Conservation (phyloP, 2,888 invertebrate genomes). For the Drosophila lutescens region DNA sequence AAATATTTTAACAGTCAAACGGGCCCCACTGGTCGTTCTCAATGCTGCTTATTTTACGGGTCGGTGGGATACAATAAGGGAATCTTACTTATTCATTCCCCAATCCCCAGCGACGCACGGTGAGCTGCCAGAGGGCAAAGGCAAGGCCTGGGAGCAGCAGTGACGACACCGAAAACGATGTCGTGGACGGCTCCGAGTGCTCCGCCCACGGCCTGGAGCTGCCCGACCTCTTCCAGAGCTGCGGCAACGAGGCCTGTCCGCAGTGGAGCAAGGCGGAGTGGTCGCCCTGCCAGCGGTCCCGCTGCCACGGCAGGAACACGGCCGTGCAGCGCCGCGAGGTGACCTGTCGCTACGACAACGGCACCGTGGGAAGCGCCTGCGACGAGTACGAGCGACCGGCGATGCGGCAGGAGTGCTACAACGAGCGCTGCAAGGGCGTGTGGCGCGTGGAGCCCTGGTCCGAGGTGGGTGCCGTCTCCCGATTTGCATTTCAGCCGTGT, state of each 20-base stretch:
- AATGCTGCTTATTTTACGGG: constrained; percentile 52
- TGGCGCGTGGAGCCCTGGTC: constrained; percentile 98
- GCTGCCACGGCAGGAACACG: constrained; percentile 91
- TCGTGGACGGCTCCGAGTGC: constrained; percentile 88
- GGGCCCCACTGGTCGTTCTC: constrained; percentile 2
- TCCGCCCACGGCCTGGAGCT: constrained; percentile 89
- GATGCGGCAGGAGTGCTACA: constrained; percentile 91
- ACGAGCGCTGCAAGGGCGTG: constrained; percentile 92
- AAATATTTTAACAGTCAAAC: constrained; percentile 64
- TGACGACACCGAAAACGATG: constrained; percentile 15
- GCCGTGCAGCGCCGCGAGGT: constrained; percentile 90
- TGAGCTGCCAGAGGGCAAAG: constrained; percentile 73
- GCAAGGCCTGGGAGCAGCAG: constrained; percentile 10
- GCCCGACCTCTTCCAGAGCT: constrained; percentile 88
- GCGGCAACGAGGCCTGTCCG: constrained; percentile 89
- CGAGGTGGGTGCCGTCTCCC: constrained; percentile 87
- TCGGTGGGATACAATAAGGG: constrained; percentile 20
- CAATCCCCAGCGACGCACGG: constrained; percentile 75
- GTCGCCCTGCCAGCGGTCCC: constrained; percentile 89
- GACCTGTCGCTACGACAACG: constrained; percentile 85
- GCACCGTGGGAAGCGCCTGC: constrained; percentile 85
- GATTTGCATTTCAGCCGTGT: neutral
- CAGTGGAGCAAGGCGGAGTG: constrained; percentile 89
- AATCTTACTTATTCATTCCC: constrained; percentile 31
- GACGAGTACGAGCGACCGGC: constrained; percentile 90